Evolutionary conservation across 2,113 vertebrate genomes (phyloP).

Genomic region (Lathamus discolor): DNA sequence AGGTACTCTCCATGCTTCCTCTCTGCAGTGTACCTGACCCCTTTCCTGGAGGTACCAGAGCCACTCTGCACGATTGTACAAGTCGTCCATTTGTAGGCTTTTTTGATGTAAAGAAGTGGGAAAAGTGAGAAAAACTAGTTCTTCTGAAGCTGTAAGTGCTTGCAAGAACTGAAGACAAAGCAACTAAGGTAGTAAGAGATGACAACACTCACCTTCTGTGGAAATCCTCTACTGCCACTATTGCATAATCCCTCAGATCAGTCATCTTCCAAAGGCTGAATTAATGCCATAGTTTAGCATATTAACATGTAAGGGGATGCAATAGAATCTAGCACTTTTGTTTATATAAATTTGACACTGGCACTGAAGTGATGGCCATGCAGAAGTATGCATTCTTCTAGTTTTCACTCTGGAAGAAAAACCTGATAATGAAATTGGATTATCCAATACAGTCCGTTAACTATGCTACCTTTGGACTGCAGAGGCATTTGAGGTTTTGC

Average conservation of each 20-base stretch:
- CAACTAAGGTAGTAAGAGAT: background rate
- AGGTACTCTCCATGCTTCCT: fast-evolving
- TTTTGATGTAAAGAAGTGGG: background rate
- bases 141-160: background rate
- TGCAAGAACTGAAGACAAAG: background rate
- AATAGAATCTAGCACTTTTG: background rate
- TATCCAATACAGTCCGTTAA: background rate
- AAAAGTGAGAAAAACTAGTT: background rate
- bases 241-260: background rate
- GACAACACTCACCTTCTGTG: background rate
- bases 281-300: background rate
- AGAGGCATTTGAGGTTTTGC: background rate
- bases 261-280: background rate
- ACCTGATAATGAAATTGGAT: background rate
- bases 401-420: background rate
- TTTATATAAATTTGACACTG: background rate
- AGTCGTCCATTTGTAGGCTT: background rate
- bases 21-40: background rate
- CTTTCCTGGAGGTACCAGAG: background rate
- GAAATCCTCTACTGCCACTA: background rate
- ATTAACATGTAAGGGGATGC: background rate
- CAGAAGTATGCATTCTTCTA: background rate
- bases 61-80: background rate
- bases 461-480: background rate
- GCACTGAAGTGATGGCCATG: background rate